Base-by-base conservation (phyloP, 2,888 invertebrate species). In the Tyria jacobaeae region DNA sequence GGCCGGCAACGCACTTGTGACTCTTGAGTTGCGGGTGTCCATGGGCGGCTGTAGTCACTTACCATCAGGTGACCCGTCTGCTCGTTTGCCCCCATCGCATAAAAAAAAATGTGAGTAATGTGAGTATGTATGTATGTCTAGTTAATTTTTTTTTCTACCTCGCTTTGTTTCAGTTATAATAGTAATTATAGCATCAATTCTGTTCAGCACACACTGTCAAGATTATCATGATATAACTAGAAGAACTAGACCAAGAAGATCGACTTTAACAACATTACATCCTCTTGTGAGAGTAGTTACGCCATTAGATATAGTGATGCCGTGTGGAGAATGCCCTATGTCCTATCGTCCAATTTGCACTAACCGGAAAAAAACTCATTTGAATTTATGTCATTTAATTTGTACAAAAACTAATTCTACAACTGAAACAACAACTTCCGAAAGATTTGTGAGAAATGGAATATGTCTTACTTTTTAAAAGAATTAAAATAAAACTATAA, bases 221-320 rank as follows among this genome's bases (percentile, higher is more conserved):
- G 0, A 21, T 2, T 1, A 10, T 6, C 17, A 0, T 1, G 7
- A 15, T 0, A 34, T 6, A 31, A 31, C 4, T 6, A 1, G 0
- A 31, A 0, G 2, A 4, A 15, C 0, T 7, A 1, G 3, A 9
- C 3, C 51, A 15, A 44, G 6, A 53, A 25, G 39, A 12, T 27
- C 6, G 12, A 50, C 50, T 31, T 3, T 4, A 10, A 2, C 53
- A n/a, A 54, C 53, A 2, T 1, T 27, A 6, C 12, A 54, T 27
- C 39, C 53, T 12, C n/a, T 54, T 0, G 25, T n/a, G 5, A 17
- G 12, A 6, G 39, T 5, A 17, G 21, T 51, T 25, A 52, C 34
- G n/a, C 39, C 61, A 57, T 62, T 54, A n/a, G 27, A 54, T 3
- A 41, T 12, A 3, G 14, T 54, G 7, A 54, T 54, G 53, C 53